These are phyloP conservation scores for Sphinx pinastri DNA, from an alignment of 2,888 invertebrate genomes.

Conservation along the genomic window DNA sequence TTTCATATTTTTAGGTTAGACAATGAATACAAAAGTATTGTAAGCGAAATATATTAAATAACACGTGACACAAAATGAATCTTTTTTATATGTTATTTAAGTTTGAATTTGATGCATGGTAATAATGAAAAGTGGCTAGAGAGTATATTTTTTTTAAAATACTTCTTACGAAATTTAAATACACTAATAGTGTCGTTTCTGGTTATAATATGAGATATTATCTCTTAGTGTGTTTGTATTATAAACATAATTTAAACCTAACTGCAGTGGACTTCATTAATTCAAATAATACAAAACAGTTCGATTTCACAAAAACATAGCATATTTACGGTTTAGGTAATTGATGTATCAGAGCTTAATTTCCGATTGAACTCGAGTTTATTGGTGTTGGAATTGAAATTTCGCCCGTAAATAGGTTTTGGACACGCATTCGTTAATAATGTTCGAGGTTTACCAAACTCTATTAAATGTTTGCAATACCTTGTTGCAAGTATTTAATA, in stretches of 20 bases:
- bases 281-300: neutral
- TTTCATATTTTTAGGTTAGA: neutral
- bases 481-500: neutral
- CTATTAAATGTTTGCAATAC: too few relatives aligned
- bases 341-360: neutral
- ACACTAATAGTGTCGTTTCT: too few relatives aligned
- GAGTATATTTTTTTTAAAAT: too few relatives aligned
- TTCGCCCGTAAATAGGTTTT: neutral
- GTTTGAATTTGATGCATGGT: too few relatives aligned
- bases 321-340: neutral
- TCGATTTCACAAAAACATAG: neutral
- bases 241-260: neutral
- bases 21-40: neutral
- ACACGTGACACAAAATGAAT: too few relatives aligned
- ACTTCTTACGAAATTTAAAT: too few relatives aligned
- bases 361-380: constrained; percentile 2
- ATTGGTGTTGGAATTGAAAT: constrained; percentile 6
- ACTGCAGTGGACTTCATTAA: neutral
- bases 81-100: too few relatives aligned
- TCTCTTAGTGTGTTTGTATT: too few relatives aligned
- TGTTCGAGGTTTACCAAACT: neutral
- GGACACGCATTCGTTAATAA: neutral
- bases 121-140: too few relatives aligned
- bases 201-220: too few relatives aligned
- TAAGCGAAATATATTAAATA: too few relatives aligned